These are phyloP conservation scores for Melanchra persicariae DNA, from an alignment of 2,888 invertebrate genomes.

Conservation along the genomic window DNA sequence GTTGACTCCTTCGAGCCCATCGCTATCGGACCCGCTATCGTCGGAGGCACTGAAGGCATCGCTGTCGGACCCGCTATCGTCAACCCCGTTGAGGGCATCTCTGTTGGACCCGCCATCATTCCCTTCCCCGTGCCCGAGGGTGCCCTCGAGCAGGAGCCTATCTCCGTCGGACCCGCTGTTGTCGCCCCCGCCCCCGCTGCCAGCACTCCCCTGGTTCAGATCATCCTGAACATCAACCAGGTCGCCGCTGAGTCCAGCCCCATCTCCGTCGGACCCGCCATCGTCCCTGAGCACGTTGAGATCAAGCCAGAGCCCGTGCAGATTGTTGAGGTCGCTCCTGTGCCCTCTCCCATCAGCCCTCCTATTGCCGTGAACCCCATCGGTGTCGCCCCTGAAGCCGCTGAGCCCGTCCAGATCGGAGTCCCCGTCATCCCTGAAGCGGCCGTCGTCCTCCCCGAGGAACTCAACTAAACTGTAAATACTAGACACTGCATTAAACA, in stretches of 20 bases:
- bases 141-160: slow-evolving; percentile 13
- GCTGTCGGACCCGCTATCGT: slow-evolving; percentile 51
- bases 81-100: slow-evolving; percentile 46
- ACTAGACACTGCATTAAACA: no score
- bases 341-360: slow-evolving; percentile 6
- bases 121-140: slow-evolving; percentile 55
- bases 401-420: slow-evolving; percentile 67
- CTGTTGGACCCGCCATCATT: slow-evolving; percentile 55
- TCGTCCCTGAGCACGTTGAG: slow-evolving; percentile 26
- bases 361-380: slow-evolving; percentile 9
- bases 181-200: slow-evolving; percentile 48
- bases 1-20: slow-evolving; percentile 33
- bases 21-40: slow-evolving; percentile 56
- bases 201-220: slow-evolving; percentile 67
- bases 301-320: slow-evolving; percentile 44
- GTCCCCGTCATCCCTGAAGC: slow-evolving; percentile 70
- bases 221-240: slow-evolving; percentile 45
- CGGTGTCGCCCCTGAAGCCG: slow-evolving; percentile 51
- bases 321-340: slow-evolving; percentile 6
- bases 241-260: slow-evolving; percentile 43
- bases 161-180: slow-evolving; percentile 58
- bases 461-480: slow-evolving; percentile 66
- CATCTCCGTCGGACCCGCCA: slow-evolving; percentile 38
- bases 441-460: slow-evolving; percentile 73
- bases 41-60: slow-evolving; percentile 40